Evolutionary conservation across 2,888 invertebrate genomes (phyloP).

Genomic region (Hemistola chrysoprasaria): DNA sequence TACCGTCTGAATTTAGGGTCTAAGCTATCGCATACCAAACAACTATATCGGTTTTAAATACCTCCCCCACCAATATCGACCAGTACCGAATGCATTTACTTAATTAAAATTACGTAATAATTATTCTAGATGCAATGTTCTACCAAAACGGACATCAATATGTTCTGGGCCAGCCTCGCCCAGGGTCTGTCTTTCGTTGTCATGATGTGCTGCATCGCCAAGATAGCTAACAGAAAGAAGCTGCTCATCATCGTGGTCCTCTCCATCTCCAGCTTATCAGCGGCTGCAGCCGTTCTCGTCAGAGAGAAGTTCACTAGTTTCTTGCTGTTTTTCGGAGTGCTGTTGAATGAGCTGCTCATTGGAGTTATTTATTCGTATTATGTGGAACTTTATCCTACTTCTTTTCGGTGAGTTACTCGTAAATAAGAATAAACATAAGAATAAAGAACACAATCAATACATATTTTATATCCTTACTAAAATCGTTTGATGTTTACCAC

Average conservation of each 20-base stretch:
- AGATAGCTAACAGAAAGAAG: conserved; percentile 41
- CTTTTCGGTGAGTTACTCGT: conserved; percentile 51
- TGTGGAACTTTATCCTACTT: conserved; percentile 53
- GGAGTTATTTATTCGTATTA: conserved; percentile 48
- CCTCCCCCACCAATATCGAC: no score
- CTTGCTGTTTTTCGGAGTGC: conserved; percentile 41
- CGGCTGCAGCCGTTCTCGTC: conserved; percentile 34
- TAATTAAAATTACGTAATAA: background rate
- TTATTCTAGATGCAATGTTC: conserved; percentile 28
- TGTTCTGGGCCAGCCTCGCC: conserved; percentile 34
- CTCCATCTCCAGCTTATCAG: conserved; percentile 29
- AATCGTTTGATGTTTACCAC: no score
- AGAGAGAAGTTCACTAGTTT: conserved; percentile 41
- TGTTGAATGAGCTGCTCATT: conserved; percentile 40
- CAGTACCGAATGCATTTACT: no score
- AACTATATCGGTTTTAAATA: no score
- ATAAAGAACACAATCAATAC: no score
- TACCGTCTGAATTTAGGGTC: no score
- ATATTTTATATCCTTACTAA: no score
- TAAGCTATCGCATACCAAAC: no score
- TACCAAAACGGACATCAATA: conserved; percentile 32
- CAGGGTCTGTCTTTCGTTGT: conserved; percentile 38
- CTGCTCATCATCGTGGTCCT: conserved; percentile 37
- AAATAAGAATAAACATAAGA: no score
- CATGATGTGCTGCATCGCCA: conserved; percentile 38